phyloP scores from a whole-genome alignment of 2,888 invertebrate genomes.

The Deilephila porcellus region DNA sequence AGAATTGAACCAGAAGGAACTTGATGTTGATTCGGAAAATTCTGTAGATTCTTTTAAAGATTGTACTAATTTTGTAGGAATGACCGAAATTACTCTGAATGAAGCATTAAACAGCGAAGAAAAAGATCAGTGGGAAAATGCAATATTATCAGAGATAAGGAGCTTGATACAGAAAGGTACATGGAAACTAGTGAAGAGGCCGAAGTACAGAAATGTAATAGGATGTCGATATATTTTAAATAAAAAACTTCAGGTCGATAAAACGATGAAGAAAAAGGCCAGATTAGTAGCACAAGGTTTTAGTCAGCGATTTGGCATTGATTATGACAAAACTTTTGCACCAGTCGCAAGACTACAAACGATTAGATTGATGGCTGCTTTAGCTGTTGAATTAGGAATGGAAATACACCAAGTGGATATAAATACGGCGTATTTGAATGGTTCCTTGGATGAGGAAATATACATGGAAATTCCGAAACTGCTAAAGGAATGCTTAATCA shows the following conservation, averaged over 20 bases:
- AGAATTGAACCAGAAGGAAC: background rate
- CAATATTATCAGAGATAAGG: background rate
- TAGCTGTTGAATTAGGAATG: background rate
- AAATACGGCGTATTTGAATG: slow-evolving; percentile 1
- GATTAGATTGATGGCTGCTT: background rate
- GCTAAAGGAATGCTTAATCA: background rate
- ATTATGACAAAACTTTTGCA: slow-evolving; percentile 4
- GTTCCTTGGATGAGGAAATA: background rate
- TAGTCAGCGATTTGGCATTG: background rate
- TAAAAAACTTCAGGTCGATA: background rate
- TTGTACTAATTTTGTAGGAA: background rate
- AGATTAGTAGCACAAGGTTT: background rate
- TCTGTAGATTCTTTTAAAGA: background rate
- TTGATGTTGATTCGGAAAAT: background rate
- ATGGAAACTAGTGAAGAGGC: background rate
- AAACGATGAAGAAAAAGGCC: background rate
- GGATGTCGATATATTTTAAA: background rate
- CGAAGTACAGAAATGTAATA: background rate
- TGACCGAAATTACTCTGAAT: background rate
- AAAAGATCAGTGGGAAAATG: background rate
- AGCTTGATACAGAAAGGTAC: too few relatives aligned
- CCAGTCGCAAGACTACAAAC: background rate
- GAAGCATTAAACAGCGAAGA: background rate
- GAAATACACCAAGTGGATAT: background rate
- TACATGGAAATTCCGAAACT: background rate